Base-by-base conservation (phyloP, 2,888 invertebrate genomes). In the Epistrophella euchroma region DNA sequence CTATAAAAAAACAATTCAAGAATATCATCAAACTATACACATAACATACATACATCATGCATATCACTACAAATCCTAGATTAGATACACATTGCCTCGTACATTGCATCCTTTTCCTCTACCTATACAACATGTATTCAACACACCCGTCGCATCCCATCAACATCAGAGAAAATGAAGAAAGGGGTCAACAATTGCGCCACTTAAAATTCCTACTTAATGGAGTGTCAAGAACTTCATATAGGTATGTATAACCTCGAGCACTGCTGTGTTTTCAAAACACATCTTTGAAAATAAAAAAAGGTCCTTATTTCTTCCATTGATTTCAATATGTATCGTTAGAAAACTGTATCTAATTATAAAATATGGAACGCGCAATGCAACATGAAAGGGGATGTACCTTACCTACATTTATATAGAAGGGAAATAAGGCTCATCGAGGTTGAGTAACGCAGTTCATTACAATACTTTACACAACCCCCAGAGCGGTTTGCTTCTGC, bases 401-500 rank as follows among this genome's bases (percentile, higher is more conserved):
- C 32, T 6, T 9, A 32, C 2, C 6, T 32, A 28, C 4, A 28
- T 25, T 25, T 25, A 25, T 25, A 4, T 28, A 28, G 28, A 28
- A 28, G 50, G 60, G 68, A 45, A 60, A 60, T n/a, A 64, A 71
- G 50, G 62, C 58, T 60, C 52, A 62, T 28, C 60, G 25, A 60
- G 52, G 40, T 68, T 76, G 72, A 66, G 52, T 37, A 52, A 68
- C 55, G 68, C 45, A 43, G 37, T 11, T 66, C 68, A 81, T 76
- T 73, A 72, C 71, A 85, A 66, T 66, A 47, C 45, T 19, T 68
- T 68, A 68, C 68, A 68, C 68, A 68, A 76, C 86, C 86, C 86
- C 86, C 81, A 77, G 74, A 86, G 86, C 82, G 86, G 86, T 86
- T 82, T 86, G 86, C 86, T 86, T 74, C 86, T 86, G 86, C 86